Conservation (phyloP, 2,888 invertebrate genomes). For the Panopea generosa region DNA sequence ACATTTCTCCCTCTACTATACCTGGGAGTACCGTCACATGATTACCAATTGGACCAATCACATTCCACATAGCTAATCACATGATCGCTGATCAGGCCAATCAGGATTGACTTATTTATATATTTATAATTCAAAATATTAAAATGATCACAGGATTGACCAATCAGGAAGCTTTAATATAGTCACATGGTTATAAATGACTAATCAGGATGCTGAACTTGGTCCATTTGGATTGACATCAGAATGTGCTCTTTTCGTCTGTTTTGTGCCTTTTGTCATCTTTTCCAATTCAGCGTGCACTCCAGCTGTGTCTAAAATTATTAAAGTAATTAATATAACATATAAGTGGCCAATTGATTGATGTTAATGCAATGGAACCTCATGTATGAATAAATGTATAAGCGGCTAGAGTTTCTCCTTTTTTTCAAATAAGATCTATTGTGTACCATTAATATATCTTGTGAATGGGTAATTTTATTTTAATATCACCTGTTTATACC, state of each 20-base stretch:
- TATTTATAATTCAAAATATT: slow-evolving; percentile 35
- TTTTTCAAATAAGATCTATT: no score
- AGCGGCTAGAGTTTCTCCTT: no score
- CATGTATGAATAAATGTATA: no score
- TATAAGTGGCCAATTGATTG: no score
- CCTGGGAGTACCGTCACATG: slow-evolving; percentile 1
- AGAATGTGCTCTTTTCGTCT: slow-evolving; percentile 65
- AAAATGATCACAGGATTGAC: slow-evolving; percentile 61
- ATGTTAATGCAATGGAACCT: no score
- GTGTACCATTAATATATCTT: no score
- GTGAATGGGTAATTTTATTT: no score
- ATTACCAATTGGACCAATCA: slow-evolving; percentile 46
- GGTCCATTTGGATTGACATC: slow-evolving; percentile 73
- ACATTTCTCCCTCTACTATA: not conserved
- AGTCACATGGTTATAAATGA: slow-evolving; percentile 42
- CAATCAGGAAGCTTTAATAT: slow-evolving; percentile 55
- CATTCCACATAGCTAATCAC: slow-evolving; percentile 36
- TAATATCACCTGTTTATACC: no score
- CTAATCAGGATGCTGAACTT: slow-evolving; percentile 69
- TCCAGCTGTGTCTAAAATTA: slow-evolving; percentile 89
- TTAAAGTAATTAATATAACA: no score
- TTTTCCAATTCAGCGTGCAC: slow-evolving; percentile 96
- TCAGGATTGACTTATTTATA: slow-evolving; percentile 45
- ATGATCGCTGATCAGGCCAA: slow-evolving; percentile 58
- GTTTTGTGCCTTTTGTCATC: slow-evolving; percentile 87